These are phyloP conservation scores for Norana najaformis DNA, from an alignment of 2,888 invertebrate genomes.

Conservation along the genomic window DNA sequence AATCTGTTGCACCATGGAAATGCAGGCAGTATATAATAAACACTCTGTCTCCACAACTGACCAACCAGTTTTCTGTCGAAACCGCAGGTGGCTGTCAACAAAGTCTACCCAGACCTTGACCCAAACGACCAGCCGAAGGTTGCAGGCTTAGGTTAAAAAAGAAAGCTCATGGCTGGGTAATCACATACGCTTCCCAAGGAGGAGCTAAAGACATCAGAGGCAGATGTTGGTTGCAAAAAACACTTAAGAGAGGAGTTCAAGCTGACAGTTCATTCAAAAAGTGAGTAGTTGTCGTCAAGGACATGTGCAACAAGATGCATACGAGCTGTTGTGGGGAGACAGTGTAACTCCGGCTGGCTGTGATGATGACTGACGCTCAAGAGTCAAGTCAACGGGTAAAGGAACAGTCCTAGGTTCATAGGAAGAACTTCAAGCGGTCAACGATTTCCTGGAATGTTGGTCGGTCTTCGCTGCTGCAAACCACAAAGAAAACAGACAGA, in stretches of 20 bases:
- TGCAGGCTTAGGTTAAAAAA: not conserved
- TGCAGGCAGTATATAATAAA: slow-evolving; percentile 13
- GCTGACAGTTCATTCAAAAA: slow-evolving; percentile 1
- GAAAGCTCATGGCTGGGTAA: not conserved
- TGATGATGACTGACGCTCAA: not conserved
- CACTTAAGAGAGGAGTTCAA: slow-evolving; percentile 20
- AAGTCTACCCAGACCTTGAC: not conserved
- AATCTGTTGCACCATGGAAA: not conserved
- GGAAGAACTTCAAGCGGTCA: slow-evolving; percentile 31
- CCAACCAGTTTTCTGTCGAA: not conserved
- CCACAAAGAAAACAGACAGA: not conserved
- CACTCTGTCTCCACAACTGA: not conserved
- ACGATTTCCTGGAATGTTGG: slow-evolving; percentile 40
- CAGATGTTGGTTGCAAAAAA: not conserved
- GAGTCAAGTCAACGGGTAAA: not conserved
- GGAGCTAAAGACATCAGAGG: not conserved
- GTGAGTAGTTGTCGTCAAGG: slow-evolving; percentile 1
- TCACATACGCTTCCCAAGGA: not conserved
- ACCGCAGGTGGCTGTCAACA: not conserved
- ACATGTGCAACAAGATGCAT: not conserved
- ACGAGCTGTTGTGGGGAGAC: not conserved
- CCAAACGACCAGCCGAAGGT: not conserved
- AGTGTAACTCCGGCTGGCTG: not conserved
- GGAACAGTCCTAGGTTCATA: slow-evolving; percentile 27
- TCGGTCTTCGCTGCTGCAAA: slow-evolving; percentile 35